Percentiles rank a stretch among this genome's conserved stretches.
Conservation (phyloP, 2,888 invertebrate species). For the Invenusta paracnida region DNA sequence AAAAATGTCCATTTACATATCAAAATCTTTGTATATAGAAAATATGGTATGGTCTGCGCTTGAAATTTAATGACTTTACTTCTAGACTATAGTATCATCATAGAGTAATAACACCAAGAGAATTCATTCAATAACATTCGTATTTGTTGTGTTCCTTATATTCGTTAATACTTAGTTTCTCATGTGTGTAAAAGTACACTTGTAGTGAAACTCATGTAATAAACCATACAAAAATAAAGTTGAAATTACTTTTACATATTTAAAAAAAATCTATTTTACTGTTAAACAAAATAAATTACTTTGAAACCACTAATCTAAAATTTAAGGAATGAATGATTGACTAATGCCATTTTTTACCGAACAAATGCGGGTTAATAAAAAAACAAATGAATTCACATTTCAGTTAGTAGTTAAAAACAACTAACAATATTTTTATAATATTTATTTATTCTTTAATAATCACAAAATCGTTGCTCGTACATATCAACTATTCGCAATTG, state of each 20-base stretch:
- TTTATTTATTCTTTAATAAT: too few species aligned
- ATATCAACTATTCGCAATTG: too few species aligned
- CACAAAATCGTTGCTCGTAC: too few species aligned
- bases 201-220: neutral
- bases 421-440: too few species aligned
- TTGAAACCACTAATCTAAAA: neutral
- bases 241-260: neutral
- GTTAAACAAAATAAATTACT: neutral
- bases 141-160: too few species aligned
- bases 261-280: neutral
- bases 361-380: too few species aligned
- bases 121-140: too few species aligned
- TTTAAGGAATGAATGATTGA: neutral
- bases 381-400: too few species aligned
- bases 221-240: neutral
- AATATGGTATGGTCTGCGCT: neutral
- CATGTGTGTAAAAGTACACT: neutral
- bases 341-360: too few species aligned
- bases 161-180: neutral
- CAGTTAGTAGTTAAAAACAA: too few species aligned
- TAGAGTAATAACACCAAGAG: too few species aligned
- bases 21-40: neutral
- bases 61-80: neutral
- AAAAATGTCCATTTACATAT: neutral
- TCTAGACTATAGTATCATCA: neutral